phyloP scores from a whole-genome alignment of 2,797 vertebrate species.

The Erithacus rubecula region DNA sequence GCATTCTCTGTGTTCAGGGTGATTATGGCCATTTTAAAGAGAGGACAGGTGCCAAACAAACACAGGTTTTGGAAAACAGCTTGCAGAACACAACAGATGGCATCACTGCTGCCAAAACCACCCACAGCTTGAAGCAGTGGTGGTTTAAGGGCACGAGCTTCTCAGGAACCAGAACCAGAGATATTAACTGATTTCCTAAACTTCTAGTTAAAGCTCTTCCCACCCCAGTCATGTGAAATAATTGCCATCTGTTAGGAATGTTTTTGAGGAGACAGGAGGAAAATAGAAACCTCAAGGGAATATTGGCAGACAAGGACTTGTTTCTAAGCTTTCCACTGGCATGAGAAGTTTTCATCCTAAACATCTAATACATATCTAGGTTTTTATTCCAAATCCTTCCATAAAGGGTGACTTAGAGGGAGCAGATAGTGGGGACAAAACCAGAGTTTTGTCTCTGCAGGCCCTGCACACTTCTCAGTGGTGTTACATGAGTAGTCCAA shows the following conservation, averaged over 20 bases:
- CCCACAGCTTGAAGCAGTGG: slow-evolving; percentile 36
- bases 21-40: slow-evolving; percentile 31
- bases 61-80: not conserved
- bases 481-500: not conserved
- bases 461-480: not conserved
- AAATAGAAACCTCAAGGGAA: not conserved
- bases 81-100: slow-evolving; percentile 32
- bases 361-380: not conserved
- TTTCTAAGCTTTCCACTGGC: not conserved
- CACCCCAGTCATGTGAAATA: slow-evolving; percentile 47
- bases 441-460: not conserved
- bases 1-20: not conserved
- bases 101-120: slow-evolving; percentile 30
- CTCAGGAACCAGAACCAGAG: slow-evolving; percentile 11
- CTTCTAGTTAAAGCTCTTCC: slow-evolving; percentile 37
- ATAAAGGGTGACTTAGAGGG: not conserved
- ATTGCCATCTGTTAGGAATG: slow-evolving; percentile 46
- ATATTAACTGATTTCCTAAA: slow-evolving; percentile 44
- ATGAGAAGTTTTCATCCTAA: not conserved
- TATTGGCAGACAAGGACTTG: not conserved
- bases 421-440: not conserved
- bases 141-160: not conserved
- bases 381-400: not conserved
- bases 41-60: slow-evolving; percentile 36
- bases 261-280: slow-evolving; percentile 1